Evolutionary conservation across 2,888 invertebrate genomes (phyloP), one percentile per base, ranked within the genome.

Genomic region (Orchesellides sinensis): DNA sequence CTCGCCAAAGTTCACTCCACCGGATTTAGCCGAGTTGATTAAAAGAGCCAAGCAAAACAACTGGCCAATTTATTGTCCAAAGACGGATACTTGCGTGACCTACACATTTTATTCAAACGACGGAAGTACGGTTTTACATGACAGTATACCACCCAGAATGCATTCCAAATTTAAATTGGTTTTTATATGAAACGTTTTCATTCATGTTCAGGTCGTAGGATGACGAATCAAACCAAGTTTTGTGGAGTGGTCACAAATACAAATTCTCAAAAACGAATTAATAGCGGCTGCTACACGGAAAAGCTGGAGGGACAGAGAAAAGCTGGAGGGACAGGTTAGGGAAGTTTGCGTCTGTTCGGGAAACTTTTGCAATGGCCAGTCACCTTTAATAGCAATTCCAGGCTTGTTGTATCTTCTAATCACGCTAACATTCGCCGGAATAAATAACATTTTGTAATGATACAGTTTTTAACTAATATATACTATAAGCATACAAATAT

Each of bases 281-380:
- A 21, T 1, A 56, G 47, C 0, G 83, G 83, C 0, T 84, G 83
- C 21, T 65, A 70, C 35, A 8, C n/a, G 0, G 27, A 84, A 17
- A 75, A 70, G 1, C 56, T 70, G 52, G 68, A 29, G 0, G 80
- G 83, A 4, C 35, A 8, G 21, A 0, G 27, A 84, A 17, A 75
- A 70, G 1, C 56, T 70, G 52, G 68, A 29, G 0, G 80, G 83
- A 4, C 49, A 19, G 49, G 21, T 59, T 2, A n/a, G 70, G 5
- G 75, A 84, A 72, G 83, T 84, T 25, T 84, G 83, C 59, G 65
- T 59, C 5, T 84, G 80, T 45, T 17, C 19, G 12, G 21, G 10
- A 8, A 1, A 4, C 5, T 19, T 73, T 8, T 79, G 83, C 59
- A 83, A 83, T 27, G 35, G 47, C 27, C 29, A 17, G n/a, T n/a